Conservation (phyloP, 2,113 vertebrate species). For the Ciconia boyciana region DNA sequence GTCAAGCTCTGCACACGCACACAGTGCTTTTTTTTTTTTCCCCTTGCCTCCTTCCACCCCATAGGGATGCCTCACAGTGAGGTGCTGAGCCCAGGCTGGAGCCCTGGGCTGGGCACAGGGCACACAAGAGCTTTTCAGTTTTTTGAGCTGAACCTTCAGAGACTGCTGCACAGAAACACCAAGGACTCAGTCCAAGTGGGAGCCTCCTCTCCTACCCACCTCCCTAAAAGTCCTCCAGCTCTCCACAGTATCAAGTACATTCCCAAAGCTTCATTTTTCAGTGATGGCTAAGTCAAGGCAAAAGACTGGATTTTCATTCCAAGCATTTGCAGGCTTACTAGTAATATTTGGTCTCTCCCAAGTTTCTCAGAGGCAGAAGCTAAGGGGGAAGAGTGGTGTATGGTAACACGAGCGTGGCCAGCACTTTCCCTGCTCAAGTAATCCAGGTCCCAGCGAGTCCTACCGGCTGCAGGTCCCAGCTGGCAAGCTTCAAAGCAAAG, state of each 20-base stretch:
- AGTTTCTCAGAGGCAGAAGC: not conserved
- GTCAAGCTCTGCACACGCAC: not conserved
- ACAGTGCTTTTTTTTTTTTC: not conserved
- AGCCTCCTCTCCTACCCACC: not conserved
- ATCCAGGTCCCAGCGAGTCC: not conserved
- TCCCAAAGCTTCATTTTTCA: not conserved
- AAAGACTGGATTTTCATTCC: not conserved
- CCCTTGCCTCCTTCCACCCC: not conserved
- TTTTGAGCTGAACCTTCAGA: not conserved
- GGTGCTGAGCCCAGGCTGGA: not conserved
- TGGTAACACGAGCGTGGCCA: not conserved
- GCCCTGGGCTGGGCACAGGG: not conserved
- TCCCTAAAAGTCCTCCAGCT: not conserved
- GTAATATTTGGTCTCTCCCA: not conserved
- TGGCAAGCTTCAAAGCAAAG: not conserved
- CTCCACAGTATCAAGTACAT: not conserved
- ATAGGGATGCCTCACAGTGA: rapidly evolving
- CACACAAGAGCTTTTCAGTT: not conserved
- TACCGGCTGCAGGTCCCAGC: not conserved
- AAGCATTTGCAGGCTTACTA: not conserved
- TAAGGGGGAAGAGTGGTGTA: not conserved
- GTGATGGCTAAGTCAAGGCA: not conserved
- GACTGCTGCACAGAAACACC: not conserved
- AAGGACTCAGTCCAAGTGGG: rapidly evolving
- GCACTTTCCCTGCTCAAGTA: not conserved